Conservation (phyloP, 2,113 vertebrate species). For the Pristiophorus japonicus region DNA sequence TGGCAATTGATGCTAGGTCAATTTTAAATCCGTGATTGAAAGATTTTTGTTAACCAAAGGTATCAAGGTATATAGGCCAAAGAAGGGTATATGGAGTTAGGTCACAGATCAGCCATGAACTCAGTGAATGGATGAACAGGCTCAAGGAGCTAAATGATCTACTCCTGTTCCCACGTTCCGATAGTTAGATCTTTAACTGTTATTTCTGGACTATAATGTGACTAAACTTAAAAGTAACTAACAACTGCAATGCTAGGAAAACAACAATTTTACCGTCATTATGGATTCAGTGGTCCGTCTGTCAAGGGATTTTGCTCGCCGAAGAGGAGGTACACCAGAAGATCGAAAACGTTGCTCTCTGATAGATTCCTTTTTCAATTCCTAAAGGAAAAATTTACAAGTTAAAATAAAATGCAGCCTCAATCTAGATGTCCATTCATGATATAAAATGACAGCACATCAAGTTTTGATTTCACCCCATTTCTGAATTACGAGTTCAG, state of each 20-base stretch:
- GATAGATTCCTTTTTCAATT: slow-evolving; percentile 46
- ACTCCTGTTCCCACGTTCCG: too few species aligned
- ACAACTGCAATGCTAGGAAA: background rate
- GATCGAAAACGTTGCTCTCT: slow-evolving; percentile 53
- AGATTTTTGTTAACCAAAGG: too few species aligned
- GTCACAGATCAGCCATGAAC: background rate
- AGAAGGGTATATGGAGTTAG: too few species aligned
- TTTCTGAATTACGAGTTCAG: background rate
- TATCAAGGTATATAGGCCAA: too few species aligned
- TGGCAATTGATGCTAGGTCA: too few species aligned
- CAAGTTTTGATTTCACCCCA: background rate
- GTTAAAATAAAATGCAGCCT: background rate
- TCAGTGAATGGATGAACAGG: too few species aligned
- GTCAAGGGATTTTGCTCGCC: slow-evolving; percentile 70
- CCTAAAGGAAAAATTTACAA: slow-evolving; percentile 46
- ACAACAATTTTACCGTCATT: slow-evolving; percentile 62
- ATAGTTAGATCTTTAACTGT: background rate
- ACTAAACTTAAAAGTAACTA: background rate
- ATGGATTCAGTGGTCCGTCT: slow-evolving; percentile 68
- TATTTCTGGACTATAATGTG: background rate
- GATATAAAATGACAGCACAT: background rate
- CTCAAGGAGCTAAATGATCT: too few species aligned
- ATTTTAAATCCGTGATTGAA: too few species aligned
- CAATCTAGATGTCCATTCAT: background rate
- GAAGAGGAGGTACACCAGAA: slow-evolving; percentile 60